phyloP scores from a whole-genome alignment of 2,113 vertebrate genomes.

The Gobio gobio region DNA sequence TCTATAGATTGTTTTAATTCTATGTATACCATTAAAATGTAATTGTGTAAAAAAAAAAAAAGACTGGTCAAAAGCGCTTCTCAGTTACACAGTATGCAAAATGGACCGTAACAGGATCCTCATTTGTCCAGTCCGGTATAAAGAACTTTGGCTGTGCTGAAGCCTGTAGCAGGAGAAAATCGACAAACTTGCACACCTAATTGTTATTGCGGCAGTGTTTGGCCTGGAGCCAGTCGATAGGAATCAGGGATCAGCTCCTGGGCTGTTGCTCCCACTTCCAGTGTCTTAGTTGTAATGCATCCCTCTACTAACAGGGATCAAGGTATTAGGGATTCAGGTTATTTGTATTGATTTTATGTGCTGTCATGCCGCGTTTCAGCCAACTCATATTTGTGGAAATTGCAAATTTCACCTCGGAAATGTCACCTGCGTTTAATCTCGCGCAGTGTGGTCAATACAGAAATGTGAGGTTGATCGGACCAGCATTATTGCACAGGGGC shows the following conservation, averaged over 20 bases:
- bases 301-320: slow-evolving; percentile 94
- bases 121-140: background rate
- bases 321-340: slow-evolving; percentile 99
- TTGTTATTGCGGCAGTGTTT: slow-evolving; percentile 83
- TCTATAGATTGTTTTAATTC: background rate
- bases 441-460: slow-evolving; percentile 87
- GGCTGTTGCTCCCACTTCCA: slow-evolving; percentile 74
- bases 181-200: slow-evolving; percentile 77
- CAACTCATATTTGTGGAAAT: slow-evolving; percentile 96
- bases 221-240: slow-evolving; percentile 84
- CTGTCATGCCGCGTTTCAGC: slow-evolving; percentile 85
- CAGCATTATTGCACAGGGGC: slow-evolving; percentile 84
- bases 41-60: background rate
- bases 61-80: background rate
- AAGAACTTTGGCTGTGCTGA: slow-evolving; percentile 37
- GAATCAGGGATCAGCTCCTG: slow-evolving; percentile 75
- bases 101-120: background rate
- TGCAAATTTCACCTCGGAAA: slow-evolving; percentile 98
- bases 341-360: slow-evolving; percentile 99
- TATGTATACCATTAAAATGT: background rate
- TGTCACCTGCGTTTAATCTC: slow-evolving; percentile 97
- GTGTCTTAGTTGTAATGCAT: slow-evolving; percentile 87
- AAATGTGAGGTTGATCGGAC: slow-evolving; percentile 68
- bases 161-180: slow-evolving; percentile 66
- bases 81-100: background rate